Conservation (phyloP, 2,797 vertebrate species). For the Gadopsis marmoratus region DNA sequence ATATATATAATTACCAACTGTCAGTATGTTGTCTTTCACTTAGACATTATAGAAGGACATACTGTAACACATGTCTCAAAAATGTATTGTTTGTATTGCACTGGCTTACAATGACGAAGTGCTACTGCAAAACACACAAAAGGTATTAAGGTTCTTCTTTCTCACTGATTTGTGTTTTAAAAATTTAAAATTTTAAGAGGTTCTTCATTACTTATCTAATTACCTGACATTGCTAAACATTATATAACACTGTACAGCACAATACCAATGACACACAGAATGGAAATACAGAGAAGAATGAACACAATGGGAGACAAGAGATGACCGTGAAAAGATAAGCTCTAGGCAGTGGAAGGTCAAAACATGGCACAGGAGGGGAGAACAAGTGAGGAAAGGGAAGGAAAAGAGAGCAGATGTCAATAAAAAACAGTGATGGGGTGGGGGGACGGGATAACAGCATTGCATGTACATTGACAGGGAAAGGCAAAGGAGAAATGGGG, state of each 20-base stretch:
- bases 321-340: conserved; percentile 25
- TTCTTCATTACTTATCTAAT: not conserved
- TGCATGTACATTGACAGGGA: conserved; percentile 29
- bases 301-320: not conserved
- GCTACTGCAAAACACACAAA: conserved; percentile 26
- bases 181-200: not conserved
- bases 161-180: conserved; percentile 10
- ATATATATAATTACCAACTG: not conserved
- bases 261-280: conserved; percentile 20
- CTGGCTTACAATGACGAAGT: conserved; percentile 31
- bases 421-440: not conserved
- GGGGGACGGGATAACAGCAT: conserved; percentile 30
- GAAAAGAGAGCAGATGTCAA: conserved; percentile 24
- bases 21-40: not conserved
- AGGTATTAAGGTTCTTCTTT: conserved; percentile 20
- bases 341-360: conserved; percentile 36
- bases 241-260: conserved; percentile 23
- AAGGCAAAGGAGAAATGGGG: conserved; percentile 32
- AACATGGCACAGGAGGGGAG: conserved; percentile 22
- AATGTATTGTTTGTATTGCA: conserved; percentile 36
- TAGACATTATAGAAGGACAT: not conserved
- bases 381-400: conserved; percentile 6
- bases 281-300: conserved; percentile 11
- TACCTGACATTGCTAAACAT: conserved; percentile 29
- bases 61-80: conserved; percentile 23